Evolutionary conservation across 2,797 vertebrate species (phyloP).

Genomic region (Crax fasciolata): DNA sequence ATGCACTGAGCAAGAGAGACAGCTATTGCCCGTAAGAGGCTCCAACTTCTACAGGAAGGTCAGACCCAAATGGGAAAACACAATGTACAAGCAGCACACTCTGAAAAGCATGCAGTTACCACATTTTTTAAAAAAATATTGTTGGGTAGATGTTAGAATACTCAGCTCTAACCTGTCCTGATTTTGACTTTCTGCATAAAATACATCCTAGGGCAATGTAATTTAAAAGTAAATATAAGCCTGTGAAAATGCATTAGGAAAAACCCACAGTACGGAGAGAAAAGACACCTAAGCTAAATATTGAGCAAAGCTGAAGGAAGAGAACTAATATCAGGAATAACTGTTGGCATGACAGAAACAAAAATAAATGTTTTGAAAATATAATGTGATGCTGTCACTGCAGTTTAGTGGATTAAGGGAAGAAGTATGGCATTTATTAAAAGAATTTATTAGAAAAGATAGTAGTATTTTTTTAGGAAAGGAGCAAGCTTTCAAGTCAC

Average conservation of each 20-base stretch:
- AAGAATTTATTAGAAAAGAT: neutral
- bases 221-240: neutral
- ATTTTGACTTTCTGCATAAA: neutral
- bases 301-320: neutral
- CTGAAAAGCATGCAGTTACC: neutral
- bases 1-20: rapidly evolving
- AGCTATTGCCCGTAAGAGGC: rapidly evolving
- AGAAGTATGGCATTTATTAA: neutral
- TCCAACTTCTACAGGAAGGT: neutral
- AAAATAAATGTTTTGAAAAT: neutral
- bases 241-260: neutral
- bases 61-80: neutral
- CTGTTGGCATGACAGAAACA: neutral
- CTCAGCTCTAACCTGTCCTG: neutral
- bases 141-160: neutral
- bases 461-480: neutral
- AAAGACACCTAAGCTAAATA: neutral
- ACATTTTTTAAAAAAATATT: rapidly evolving
- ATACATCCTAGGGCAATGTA: neutral
- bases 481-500: neutral
- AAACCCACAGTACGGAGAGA: neutral
- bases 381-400: neutral
- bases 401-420: neutral
- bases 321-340: neutral
- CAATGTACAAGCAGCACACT: rapidly evolving